A percentile compares a stretch with the other conserved stretches of the same genome.
Conservation (phyloP, 1,140 invertebrate genomes). For the Diprion similis region DNA sequence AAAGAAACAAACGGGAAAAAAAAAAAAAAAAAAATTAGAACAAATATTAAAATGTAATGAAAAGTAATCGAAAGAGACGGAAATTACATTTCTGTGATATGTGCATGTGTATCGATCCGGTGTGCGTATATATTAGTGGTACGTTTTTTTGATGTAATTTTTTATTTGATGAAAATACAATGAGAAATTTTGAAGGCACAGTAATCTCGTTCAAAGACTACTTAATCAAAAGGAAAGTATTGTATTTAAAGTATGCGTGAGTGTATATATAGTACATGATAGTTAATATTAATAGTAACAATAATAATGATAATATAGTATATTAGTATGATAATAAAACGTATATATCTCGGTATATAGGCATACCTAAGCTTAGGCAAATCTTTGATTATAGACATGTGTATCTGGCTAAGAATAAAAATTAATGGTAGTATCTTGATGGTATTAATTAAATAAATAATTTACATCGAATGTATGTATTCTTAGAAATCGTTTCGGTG, state of each 20-base stretch:
- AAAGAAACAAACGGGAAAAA: too few relatives aligned
- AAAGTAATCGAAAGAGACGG: too few relatives aligned
- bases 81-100: background rate
- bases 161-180: background rate
- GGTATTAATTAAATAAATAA: too few relatives aligned
- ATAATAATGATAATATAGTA: background rate
- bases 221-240: conserved; percentile 14
- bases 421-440: too few relatives aligned
- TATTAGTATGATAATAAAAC: background rate
- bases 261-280: background rate
- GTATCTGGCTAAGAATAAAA: too few relatives aligned
- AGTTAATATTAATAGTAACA: background rate
- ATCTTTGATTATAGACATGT: too few relatives aligned
- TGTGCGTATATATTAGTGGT: background rate
- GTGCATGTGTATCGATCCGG: background rate
- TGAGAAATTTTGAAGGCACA: background rate
- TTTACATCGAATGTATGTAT: too few relatives aligned
- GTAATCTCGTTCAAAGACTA: conserved; percentile 10
- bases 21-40: too few relatives aligned
- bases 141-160: background rate
- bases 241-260: background rate
- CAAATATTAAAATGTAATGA: too few relatives aligned
- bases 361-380: too few relatives aligned
- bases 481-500: too few relatives aligned
- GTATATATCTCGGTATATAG: too few relatives aligned